Percentiles rank a stretch among this genome's conserved stretches.
Evolutionary conservation across 2,113 vertebrate species (phyloP).

Genomic region (Lates calcarifer): DNA sequence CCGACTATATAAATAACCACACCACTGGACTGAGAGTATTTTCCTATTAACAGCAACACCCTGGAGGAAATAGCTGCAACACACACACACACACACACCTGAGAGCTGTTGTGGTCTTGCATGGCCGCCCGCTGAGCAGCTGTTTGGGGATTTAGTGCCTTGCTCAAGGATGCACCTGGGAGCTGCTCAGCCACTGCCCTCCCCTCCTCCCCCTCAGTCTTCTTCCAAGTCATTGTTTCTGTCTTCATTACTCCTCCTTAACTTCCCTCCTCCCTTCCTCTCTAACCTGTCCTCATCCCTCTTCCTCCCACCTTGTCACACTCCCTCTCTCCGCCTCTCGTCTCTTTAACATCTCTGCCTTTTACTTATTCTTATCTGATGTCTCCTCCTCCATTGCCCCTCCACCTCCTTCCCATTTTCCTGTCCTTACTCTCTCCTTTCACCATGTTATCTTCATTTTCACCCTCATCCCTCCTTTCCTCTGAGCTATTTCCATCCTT

Average conservation of each 20-base stretch:
- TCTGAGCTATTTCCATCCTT: slow-evolving; percentile 6
- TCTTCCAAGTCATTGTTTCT: slow-evolving; percentile 21
- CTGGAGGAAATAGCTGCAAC: not conserved
- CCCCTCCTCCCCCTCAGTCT: not conserved
- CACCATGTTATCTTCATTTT: slow-evolving; percentile 1
- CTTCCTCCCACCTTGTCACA: not conserved
- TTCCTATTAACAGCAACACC: not conserved
- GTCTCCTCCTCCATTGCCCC: not conserved
- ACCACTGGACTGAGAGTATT: not conserved
- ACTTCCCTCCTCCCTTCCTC: not conserved
- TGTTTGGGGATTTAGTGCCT: slow-evolving; percentile 29
- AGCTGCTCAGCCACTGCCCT: slow-evolving; percentile 14
- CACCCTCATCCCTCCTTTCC: not conserved
- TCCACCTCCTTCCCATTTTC: not conserved
- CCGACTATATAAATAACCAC: not conserved
- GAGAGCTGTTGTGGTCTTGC: not conserved
- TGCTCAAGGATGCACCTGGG: slow-evolving; percentile 21
- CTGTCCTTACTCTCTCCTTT: not conserved
- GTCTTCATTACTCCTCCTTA: slow-evolving; percentile 1
- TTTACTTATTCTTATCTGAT: slow-evolving; percentile 9
- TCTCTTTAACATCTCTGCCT: not conserved
- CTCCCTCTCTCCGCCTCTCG: not conserved
- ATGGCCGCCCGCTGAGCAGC: slow-evolving; percentile 10
- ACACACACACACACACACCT: not conserved
- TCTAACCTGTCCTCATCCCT: not conserved